Evolutionary conservation across 1,140 invertebrate species (phyloP).

Genomic region (Probaryconus sp.): DNA sequence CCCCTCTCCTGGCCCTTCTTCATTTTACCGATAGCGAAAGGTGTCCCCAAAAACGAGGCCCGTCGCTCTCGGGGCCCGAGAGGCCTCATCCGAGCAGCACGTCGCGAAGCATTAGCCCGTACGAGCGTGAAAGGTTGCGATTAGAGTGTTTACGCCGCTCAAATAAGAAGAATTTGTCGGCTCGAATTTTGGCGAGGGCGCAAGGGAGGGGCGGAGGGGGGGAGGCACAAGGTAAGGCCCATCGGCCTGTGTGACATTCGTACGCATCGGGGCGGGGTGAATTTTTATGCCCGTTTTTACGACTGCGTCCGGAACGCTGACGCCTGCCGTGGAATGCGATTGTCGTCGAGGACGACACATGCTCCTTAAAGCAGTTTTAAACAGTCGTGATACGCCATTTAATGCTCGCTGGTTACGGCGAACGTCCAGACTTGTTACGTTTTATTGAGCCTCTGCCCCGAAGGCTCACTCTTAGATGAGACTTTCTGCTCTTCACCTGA

Average conservation of each 20-base stretch:
- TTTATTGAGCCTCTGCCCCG: slow-evolving; percentile 56
- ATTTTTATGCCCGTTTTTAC: slow-evolving; percentile 66
- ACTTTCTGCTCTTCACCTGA: too few species aligned
- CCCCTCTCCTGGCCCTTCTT: too few species aligned
- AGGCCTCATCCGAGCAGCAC: slow-evolving; percentile 21
- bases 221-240: too few species aligned
- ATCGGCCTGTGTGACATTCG: slow-evolving; percentile 32
- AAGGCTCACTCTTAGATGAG: slow-evolving; percentile 4
- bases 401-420: slow-evolving; percentile 59
- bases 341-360: slow-evolving; percentile 19
- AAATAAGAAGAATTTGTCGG: too few species aligned
- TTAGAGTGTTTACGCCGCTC: slow-evolving; percentile 40
- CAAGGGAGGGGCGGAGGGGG: not conserved
- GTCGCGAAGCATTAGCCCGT: slow-evolving; percentile 52
- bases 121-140: slow-evolving; percentile 56
- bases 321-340: slow-evolving; percentile 52
- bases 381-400: slow-evolving; percentile 46
- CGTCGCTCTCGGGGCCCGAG: too few species aligned
- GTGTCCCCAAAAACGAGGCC: slow-evolving; percentile 12
- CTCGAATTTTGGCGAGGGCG: slow-evolving; percentile 18
- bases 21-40: slow-evolving; percentile 1
- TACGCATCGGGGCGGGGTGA: slow-evolving; percentile 10
- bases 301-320: slow-evolving; percentile 59
- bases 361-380: slow-evolving; percentile 46
- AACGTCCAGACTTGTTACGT: slow-evolving; percentile 63